These are phyloP conservation scores for Pachycephus smyrnensis DNA, from an alignment of 2,888 invertebrate species.

Conservation along the genomic window DNA sequence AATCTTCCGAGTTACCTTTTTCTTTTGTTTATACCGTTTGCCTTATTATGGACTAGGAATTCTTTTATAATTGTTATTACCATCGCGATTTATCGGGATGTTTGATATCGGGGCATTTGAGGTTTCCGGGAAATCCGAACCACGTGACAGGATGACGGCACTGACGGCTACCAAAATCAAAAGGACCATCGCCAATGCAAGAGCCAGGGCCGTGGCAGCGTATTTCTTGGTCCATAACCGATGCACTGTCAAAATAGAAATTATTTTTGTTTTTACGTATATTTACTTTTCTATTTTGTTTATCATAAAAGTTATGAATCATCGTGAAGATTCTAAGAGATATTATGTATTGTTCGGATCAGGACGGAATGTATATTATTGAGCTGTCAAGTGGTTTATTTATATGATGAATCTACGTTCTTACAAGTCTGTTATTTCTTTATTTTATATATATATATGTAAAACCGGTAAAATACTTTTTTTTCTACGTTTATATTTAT, in stretches of 20 bases:
- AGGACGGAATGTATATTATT: neutral
- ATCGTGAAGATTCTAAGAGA: neutral
- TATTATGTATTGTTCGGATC: neutral
- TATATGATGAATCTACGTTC: neutral
- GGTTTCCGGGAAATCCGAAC: conserved; percentile 34
- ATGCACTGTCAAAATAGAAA: conserved; percentile 42
- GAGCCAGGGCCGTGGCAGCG: conserved; percentile 32
- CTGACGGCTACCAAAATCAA: conserved; percentile 39
- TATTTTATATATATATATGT: neutral
- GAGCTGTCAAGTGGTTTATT: neutral
- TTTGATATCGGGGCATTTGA: neutral
- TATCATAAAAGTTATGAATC: neutral
- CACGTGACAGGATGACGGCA: conserved; percentile 34
- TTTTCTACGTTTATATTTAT: too few relatives aligned
- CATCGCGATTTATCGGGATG: neutral
- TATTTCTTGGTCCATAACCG: conserved; percentile 53
- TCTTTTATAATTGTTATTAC: neutral
- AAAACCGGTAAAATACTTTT: neutral
- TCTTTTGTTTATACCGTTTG: neutral
- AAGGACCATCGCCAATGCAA: conserved; percentile 42
- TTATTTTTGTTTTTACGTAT: neutral
- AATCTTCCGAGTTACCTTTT: too few relatives aligned
- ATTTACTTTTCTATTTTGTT: too few relatives aligned
- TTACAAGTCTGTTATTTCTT: neutral
- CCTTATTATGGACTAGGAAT: neutral